Conservation (phyloP, 2,888 invertebrate species). For the Masnerella sp. region DNA sequence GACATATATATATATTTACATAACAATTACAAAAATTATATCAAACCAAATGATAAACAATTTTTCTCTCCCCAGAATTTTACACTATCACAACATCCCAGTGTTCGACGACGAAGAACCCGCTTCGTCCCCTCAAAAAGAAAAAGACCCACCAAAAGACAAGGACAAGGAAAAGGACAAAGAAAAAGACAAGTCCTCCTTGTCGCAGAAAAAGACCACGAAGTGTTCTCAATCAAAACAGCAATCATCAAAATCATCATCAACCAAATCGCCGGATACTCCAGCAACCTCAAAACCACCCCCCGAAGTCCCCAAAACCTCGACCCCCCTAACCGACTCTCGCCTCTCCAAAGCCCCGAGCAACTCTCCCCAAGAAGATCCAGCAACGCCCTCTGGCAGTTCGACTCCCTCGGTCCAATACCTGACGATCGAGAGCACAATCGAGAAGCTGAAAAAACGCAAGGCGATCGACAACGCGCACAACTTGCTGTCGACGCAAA, state of each 20-base stretch:
- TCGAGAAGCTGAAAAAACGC: constrained; percentile 75
- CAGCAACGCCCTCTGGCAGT: neutral
- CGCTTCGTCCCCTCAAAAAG: constrained; percentile 71
- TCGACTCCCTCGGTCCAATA: constrained; percentile 64
- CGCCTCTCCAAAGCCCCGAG: constrained; percentile 2
- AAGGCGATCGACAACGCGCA: constrained; percentile 70
- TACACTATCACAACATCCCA: constrained; percentile 86
- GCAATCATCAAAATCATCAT: constrained; percentile 8
- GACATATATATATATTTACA: no score
- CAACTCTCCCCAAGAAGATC: constrained; percentile 29
- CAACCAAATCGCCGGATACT: constrained; percentile 48
- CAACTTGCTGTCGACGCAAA: constrained; percentile 61
- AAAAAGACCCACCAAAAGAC: constrained; percentile 78
- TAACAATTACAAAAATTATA: no score
- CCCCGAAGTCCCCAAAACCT: constrained; percentile 10
- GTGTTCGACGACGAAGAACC: constrained; percentile 81
- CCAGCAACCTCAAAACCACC: constrained; percentile 10
- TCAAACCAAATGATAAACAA: no score
- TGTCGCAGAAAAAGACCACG: constrained; percentile 74
- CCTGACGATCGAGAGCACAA: constrained; percentile 71
- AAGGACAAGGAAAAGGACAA: constrained; percentile 74
- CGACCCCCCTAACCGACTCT: no score
- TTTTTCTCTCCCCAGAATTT: constrained; percentile 84
- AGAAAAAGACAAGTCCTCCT: no score
- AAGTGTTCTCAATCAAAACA: constrained; percentile 64